phyloP scores from a whole-genome alignment of 2,113 vertebrate species.

The Mastomys coucha region DNA sequence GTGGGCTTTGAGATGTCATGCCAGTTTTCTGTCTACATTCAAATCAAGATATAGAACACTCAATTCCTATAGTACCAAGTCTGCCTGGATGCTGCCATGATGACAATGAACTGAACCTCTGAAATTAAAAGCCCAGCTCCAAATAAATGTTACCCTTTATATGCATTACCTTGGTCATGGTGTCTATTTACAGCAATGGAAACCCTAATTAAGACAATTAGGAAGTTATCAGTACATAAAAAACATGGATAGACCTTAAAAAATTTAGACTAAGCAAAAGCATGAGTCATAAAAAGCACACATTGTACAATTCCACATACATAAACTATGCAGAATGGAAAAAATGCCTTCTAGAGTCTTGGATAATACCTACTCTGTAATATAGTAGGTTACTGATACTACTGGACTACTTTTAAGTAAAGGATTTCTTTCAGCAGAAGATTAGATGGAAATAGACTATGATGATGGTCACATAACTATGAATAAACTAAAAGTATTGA shows the following conservation, averaged over 20 bases:
- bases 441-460: neutral
- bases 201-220: neutral
- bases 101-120: neutral
- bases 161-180: neutral
- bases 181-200: neutral
- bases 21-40: no score
- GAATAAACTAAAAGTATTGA: neutral
- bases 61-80: no score
- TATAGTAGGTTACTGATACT: neutral
- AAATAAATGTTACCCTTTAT: neutral
- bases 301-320: neutral
- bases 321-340: neutral
- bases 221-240: neutral
- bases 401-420: neutral
- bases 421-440: neutral
- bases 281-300: neutral
- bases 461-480: neutral
- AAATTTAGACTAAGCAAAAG: neutral
- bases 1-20: no score
- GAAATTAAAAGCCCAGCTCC: neutral
- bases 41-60: no score
- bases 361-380: neutral
- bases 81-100: no score
- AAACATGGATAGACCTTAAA: neutral
- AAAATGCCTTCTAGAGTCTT: neutral